Base-by-base conservation (phyloP, 1,140 invertebrate genomes). In the Saxidomus purpurata region DNA sequence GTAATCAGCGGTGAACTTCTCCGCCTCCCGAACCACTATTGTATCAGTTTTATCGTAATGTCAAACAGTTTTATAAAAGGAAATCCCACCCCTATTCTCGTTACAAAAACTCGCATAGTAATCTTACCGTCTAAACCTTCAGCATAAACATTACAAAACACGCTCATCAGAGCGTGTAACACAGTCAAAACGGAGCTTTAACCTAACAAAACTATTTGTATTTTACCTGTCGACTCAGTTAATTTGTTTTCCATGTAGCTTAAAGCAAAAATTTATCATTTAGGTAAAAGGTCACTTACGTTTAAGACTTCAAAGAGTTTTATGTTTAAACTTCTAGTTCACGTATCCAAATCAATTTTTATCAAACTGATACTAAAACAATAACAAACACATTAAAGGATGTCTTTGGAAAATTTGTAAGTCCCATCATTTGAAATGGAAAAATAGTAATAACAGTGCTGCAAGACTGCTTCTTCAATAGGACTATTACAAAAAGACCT, bases 1-100 rank as follows among this genome's bases (percentile, higher is more conserved):
- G 86, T 81, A 88, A 88, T 88, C 86, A 88, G 31, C 61, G 59
- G 4, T 52, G 59, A 81, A 81, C 77, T 88, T 63, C 86, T 71
- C 86, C 76, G 59, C 86, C 77, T 71, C 63, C 36, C 17, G 9
- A 52, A 52, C 76, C 77, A 38, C 77, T 61, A 81, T 88, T 88
- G 86, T 88, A 88, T 88, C 86, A 88, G 38, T 81, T 71, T 55
- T 67, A 81, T 67, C 86, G 77, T 88, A 88, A 88, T 88, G 86
- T 88, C 86, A 88, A 88, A 80, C 76, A 69, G 63, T 52, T 88
- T 86, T 49, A 77, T 49, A 79, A 88, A 67, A 63, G 86, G 76
- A 88, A 88, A 79, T 79, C 86, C 86, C 61, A 61, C 86, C 86
- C 74, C 77, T 49, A 61, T 74, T 88, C 59, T 69, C 36, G n/a